Conservation (phyloP, 1,140 invertebrate genomes). For the Eumeta japonica region DNA sequence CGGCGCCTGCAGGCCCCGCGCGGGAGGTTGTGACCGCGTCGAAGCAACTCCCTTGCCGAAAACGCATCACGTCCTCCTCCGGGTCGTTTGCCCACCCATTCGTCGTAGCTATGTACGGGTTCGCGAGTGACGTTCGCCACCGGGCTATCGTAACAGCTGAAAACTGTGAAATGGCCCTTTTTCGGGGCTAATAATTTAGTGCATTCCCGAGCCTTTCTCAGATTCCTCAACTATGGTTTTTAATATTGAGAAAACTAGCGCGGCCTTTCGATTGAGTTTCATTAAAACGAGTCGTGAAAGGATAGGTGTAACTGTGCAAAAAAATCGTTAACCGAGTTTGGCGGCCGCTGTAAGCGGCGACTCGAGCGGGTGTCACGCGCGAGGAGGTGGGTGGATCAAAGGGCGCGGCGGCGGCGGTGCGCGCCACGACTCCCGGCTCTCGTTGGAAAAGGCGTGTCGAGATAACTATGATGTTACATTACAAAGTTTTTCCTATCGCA, state of each 20-base stretch:
- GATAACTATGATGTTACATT: slow-evolving; percentile 35
- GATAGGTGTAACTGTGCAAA: too few relatives aligned
- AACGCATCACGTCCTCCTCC: slow-evolving; percentile 35
- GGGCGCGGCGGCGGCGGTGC: slow-evolving; percentile 54
- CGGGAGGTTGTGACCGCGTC: slow-evolving; percentile 54
- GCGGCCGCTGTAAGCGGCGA: too few relatives aligned
- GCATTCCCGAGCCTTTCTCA: too few relatives aligned
- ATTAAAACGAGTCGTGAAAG: too few relatives aligned
- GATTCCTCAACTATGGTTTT: too few relatives aligned
- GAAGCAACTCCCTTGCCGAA: slow-evolving; percentile 50
- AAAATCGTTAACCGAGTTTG: too few relatives aligned
- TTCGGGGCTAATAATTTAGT: too few relatives aligned
- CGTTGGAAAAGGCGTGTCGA: slow-evolving; percentile 57
- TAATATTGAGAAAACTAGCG: background rate
- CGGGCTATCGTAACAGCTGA: background rate
- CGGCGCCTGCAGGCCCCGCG: slow-evolving; percentile 45
- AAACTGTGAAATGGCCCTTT: too few relatives aligned
- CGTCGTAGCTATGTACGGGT: too few relatives aligned
- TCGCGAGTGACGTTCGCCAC: background rate
- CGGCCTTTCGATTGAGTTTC: background rate
- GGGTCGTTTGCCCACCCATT: slow-evolving; percentile 21
- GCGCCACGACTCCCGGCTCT: slow-evolving; percentile 53
- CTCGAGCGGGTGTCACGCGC: too few relatives aligned
- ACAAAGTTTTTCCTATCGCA: slow-evolving; percentile 17
- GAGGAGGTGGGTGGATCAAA: slow-evolving; percentile 58